Base-by-base conservation (phyloP, 2,888 invertebrate species). In the Leucophenga montana region DNA sequence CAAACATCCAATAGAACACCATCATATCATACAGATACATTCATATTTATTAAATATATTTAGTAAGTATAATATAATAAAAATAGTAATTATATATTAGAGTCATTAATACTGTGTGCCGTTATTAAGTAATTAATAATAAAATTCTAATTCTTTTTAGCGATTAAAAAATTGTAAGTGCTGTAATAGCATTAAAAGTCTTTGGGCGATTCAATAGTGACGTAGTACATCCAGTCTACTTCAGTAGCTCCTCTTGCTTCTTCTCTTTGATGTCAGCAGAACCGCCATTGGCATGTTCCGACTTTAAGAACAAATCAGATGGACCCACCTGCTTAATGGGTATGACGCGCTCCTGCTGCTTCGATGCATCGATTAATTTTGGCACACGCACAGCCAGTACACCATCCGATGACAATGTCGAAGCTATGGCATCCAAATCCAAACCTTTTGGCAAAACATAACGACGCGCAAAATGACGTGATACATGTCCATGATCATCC, bases 391-490 rank as follows among this genome's bases (percentile, higher is more conserved):
- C 92, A 0, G 93, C 94, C 44, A 95, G 89, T 18, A 95, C 92
- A 0, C 95, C 96, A 84, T 96, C 95, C 0, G 95, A 93, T 0
- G 95, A 94, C 53, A 96, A 87, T 0, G 92, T 92, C 62, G 95
- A 95, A 56, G 92, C 90, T 1, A 96, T 91, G 72, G 92, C 92
- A 8, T 92, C 91, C 0, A 93, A 90, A 71, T 95, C 93, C 77
- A 92, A 92, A 56, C 91, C 92, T 62, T 91, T 89, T 1, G 94
- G 93, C 11, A 94, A 85, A 73, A 92, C 88, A 87, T 94, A 94
- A 64, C 91, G 91, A 66, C 96, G 91, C 0, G 90, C 90, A 87
- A 96, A 96, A 86, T 95, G 95, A 20, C 96, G 91, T 1, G 95
- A 93, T 67, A 96, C 92, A 86, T 89, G 93, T 0, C 95, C 95